Conservation (phyloP, 2,888 invertebrate genomes). For the Tiliacea citrago region DNA sequence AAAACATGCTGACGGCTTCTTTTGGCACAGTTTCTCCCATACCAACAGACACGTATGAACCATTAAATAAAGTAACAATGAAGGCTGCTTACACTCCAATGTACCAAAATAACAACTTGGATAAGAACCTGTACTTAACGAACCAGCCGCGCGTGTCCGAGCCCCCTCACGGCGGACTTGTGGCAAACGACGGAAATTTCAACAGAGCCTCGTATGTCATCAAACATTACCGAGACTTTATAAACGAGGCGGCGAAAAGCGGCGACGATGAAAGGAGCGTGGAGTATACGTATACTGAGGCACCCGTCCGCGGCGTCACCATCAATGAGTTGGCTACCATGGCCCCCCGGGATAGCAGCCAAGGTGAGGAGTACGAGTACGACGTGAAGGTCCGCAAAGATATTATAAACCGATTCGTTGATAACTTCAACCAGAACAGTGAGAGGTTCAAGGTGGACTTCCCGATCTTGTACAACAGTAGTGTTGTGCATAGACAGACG, state of each 20-base stretch:
- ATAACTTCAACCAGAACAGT: conserved; percentile 84
- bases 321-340: conserved; percentile 62
- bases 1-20: conserved; percentile 53
- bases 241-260: conserved; percentile 76
- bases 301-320: conserved; percentile 70
- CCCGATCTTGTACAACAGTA: conserved; percentile 84
- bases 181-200: conserved; percentile 69
- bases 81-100: conserved; percentile 38
- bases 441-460: conserved; percentile 82
- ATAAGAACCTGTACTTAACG: conserved; percentile 70
- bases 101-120: conserved; percentile 56
- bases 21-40: conserved; percentile 54
- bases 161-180: conserved; percentile 57
- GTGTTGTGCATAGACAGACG: conserved; percentile 76
- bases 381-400: conserved; percentile 80
- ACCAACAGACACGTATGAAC: conserved; percentile 37
- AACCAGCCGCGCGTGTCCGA: conserved; percentile 63
- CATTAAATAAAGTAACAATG: conserved; percentile 31
- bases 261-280: conserved; percentile 73
- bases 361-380: conserved; percentile 77
- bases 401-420: conserved; percentile 80
- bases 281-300: conserved; percentile 70
- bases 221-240: conserved; percentile 82
- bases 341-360: conserved; percentile 33
- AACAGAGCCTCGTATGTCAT: conserved; percentile 81